phyloP scores from a whole-genome alignment of 2,797 vertebrate genomes.

The Otus scops region DNA sequence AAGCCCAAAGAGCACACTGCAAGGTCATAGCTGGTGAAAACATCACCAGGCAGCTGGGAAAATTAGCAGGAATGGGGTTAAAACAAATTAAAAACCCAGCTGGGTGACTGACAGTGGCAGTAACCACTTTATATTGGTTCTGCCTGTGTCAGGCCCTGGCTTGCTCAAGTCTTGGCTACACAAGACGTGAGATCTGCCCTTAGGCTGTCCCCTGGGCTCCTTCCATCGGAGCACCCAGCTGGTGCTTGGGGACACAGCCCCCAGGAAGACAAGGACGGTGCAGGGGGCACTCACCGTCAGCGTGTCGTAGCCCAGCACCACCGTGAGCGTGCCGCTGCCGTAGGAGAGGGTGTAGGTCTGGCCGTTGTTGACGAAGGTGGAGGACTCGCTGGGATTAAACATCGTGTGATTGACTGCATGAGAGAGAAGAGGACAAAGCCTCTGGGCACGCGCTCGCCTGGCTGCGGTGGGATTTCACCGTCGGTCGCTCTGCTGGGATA shows the following conservation, averaged over 20 bases:
- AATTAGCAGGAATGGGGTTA: not conserved
- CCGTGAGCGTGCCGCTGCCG: conserved; percentile 72
- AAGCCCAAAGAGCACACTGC: not conserved
- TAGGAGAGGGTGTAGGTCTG: conserved; percentile 72
- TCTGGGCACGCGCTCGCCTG: accelerated
- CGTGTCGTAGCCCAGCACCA: conserved; percentile 77
- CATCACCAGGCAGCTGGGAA: not conserved
- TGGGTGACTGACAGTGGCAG: not conserved
- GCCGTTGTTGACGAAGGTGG: conserved; percentile 50
- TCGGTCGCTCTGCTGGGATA: accelerated
- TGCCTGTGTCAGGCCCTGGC: not conserved
- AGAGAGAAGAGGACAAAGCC: not conserved
- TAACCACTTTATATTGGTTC: accelerated
- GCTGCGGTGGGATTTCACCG: accelerated
- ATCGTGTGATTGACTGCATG: conserved; percentile 68
- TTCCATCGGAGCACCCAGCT: accelerated
- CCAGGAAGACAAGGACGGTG: accelerated
- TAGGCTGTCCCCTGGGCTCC: not conserved
- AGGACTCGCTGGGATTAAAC: conserved; percentile 74
- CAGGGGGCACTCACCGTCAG: conserved; percentile 66
- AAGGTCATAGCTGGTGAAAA: not conserved
- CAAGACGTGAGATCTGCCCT: accelerated
- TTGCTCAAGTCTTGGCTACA: not conserved
- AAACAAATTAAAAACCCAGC: not conserved
- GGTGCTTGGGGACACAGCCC: not conserved